Evolutionary conservation across 53 echinoderm and acorn worm species (phyloP).

Genomic region (Henricia sp.): DNA sequence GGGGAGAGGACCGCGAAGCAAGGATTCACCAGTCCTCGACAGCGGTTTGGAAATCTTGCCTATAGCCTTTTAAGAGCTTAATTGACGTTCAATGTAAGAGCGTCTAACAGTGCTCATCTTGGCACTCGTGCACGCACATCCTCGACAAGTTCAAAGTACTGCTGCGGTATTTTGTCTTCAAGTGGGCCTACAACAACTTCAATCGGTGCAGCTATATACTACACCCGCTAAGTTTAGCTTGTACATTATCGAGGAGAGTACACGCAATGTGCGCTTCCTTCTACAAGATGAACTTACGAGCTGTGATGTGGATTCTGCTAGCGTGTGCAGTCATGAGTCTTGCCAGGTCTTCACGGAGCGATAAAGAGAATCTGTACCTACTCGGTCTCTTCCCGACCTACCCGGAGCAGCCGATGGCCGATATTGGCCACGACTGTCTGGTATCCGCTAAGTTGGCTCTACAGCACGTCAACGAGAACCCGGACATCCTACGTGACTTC

Average conservation of each 20-base stretch:
- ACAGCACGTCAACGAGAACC: constrained; percentile 54
- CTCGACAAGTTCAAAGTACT: neutral
- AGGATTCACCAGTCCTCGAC: no score
- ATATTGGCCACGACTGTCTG: constrained; percentile 32
- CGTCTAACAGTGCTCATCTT: neutral
- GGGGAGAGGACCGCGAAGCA: neutral
- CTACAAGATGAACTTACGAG: neutral
- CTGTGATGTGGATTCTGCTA: neutral
- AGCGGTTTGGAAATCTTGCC: neutral
- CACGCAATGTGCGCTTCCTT: neutral
- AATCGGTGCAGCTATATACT: no score
- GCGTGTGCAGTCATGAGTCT: neutral
- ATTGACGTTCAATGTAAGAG: neutral
- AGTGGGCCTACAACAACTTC: neutral
- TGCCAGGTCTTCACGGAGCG: neutral
- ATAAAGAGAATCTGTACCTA: constrained; percentile 11
- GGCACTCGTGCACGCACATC: neutral
- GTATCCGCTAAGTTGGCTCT: constrained; percentile 43
- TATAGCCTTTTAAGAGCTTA: neutral
- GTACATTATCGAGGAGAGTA: no score
- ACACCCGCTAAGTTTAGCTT: no score
- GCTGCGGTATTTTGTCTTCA: neutral
- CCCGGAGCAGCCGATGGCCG: neutral
- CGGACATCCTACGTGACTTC: constrained; percentile 45
- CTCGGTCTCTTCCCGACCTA: constrained; percentile 36